Evolutionary conservation across 2,797 vertebrate species (phyloP).

Genomic region (Anguilla megastoma): DNA sequence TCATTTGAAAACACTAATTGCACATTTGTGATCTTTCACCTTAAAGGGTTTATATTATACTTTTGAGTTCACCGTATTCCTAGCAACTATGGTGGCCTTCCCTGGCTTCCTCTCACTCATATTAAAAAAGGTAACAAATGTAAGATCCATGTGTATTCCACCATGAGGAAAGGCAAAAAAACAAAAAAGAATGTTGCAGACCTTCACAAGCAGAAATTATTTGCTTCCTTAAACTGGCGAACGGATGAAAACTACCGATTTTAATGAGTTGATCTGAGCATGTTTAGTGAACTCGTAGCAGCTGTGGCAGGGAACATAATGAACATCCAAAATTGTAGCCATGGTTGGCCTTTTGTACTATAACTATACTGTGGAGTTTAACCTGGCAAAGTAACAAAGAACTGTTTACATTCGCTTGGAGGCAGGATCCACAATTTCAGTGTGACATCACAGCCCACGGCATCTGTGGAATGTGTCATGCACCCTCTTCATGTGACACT

Average conservation of each 20-base stretch:
- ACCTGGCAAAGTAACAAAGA: neutral
- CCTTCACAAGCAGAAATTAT: neutral
- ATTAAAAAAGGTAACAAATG: too few species aligned
- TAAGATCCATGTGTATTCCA: too few species aligned
- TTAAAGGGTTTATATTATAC: too few species aligned
- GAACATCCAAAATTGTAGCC: neutral
- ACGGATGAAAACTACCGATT: neutral
- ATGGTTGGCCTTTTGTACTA: neutral
- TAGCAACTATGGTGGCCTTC: too few species aligned
- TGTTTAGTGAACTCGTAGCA: neutral
- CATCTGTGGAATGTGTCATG: constrained; percentile 44
- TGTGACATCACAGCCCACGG: constrained; percentile 32
- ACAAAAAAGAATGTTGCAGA: too few species aligned
- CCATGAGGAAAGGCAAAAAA: too few species aligned
- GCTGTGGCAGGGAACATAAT: neutral
- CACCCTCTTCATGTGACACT: constrained; percentile 48
- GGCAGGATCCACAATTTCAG: neutral
- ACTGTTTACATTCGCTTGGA: neutral
- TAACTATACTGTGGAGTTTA: neutral
- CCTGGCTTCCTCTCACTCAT: too few species aligned
- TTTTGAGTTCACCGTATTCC: too few species aligned
- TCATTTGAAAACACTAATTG: too few species aligned
- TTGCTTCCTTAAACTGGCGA: neutral
- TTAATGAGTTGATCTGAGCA: neutral
- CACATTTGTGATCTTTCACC: too few species aligned